phyloP scores from a whole-genome alignment of 2,888 invertebrate genomes.

The Sussaba pulchella region DNA sequence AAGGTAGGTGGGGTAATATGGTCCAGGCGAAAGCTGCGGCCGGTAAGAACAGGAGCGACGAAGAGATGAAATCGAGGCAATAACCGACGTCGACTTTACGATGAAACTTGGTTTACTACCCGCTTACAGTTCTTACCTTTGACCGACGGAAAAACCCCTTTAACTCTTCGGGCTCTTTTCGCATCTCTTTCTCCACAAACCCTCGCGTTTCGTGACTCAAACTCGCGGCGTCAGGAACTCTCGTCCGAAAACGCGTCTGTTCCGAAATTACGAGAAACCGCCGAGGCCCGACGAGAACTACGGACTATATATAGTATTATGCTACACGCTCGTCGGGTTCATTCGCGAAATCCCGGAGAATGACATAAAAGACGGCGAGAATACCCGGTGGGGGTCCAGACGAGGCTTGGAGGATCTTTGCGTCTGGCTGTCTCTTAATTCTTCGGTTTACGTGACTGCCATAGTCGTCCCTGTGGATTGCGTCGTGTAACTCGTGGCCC shows the following conservation, averaged over 20 bases:
- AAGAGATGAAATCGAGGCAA: slow-evolving; percentile 54
- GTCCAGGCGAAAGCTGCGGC: slow-evolving; percentile 13
- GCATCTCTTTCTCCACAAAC: slow-evolving; percentile 13
- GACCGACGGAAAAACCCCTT: slow-evolving; percentile 56
- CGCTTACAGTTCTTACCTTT: slow-evolving; percentile 64
- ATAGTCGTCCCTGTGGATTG: background rate
- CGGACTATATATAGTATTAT: slow-evolving; percentile 4
- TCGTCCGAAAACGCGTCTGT: slow-evolving; percentile 34
- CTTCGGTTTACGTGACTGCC: slow-evolving; percentile 9
- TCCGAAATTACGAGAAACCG: slow-evolving; percentile 43
- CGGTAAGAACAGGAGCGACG: slow-evolving; percentile 24
- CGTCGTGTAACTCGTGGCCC: background rate
- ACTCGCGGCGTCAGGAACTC: slow-evolving; percentile 45
- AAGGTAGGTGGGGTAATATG: no score
- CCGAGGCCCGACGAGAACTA: slow-evolving; percentile 10
- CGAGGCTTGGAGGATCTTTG: background rate
- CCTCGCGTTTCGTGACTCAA: slow-evolving; percentile 25
- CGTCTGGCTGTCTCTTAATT: slow-evolving; percentile 16
- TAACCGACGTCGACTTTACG: slow-evolving; percentile 72
- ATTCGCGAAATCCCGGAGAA: slow-evolving; percentile 35
- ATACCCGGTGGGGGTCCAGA: background rate
- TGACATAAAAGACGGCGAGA: slow-evolving; percentile 17
- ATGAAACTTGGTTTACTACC: slow-evolving; percentile 76
- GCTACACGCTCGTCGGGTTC: background rate
- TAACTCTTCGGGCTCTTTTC: slow-evolving; percentile 36